These are phyloP conservation scores for Stomorhina lunata DNA, from an alignment of 2,888 invertebrate species.

Conservation along the genomic window DNA sequence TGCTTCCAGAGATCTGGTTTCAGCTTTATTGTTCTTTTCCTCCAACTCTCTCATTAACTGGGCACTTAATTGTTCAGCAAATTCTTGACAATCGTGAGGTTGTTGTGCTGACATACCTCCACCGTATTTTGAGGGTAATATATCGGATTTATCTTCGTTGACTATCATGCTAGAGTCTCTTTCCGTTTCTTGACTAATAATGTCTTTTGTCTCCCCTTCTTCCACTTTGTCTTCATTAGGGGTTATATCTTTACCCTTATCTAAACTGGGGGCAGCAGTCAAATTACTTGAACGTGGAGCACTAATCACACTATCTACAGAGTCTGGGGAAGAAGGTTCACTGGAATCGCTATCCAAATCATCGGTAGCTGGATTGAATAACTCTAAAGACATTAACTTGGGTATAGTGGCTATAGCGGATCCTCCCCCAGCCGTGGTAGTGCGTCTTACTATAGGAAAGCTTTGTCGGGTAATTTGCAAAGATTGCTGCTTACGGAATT, in stretches of 20 bases:
- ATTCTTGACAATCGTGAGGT: conserved; percentile 86
- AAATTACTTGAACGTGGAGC: conserved; percentile 79
- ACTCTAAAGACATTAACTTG: conserved; percentile 88
- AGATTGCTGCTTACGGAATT: conserved; percentile 80
- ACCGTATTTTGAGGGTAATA: conserved; percentile 71
- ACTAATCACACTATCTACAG: conserved; percentile 91
- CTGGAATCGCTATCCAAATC: conserved; percentile 95
- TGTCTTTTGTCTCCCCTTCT: neutral
- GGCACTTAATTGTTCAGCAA: conserved; percentile 90
- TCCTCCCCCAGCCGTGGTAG: conserved; percentile 63
- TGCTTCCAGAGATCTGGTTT: conserved; percentile 73
- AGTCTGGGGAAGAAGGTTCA: conserved; percentile 90
- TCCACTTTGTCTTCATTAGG: neutral
- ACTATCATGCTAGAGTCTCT: conserved; percentile 70
- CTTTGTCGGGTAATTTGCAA: conserved; percentile 78
- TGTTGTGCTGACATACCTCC: conserved; percentile 72
- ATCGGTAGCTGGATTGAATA: conserved; percentile 94
- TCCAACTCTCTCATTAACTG: conserved; percentile 90
- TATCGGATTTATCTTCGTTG: conserved; percentile 74
- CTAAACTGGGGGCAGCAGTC: conserved; percentile 55
- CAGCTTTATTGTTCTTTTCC: conserved; percentile 76
- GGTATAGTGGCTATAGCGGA: conserved; percentile 85
- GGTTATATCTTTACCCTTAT: conserved; percentile 39
- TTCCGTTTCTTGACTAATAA: neutral
- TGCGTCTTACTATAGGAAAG: conserved; percentile 86